A percentile compares a stretch with the other conserved stretches of the same genome.
Conservation (phyloP, 2,888 invertebrate genomes). For the Anthoptus insignis region DNA sequence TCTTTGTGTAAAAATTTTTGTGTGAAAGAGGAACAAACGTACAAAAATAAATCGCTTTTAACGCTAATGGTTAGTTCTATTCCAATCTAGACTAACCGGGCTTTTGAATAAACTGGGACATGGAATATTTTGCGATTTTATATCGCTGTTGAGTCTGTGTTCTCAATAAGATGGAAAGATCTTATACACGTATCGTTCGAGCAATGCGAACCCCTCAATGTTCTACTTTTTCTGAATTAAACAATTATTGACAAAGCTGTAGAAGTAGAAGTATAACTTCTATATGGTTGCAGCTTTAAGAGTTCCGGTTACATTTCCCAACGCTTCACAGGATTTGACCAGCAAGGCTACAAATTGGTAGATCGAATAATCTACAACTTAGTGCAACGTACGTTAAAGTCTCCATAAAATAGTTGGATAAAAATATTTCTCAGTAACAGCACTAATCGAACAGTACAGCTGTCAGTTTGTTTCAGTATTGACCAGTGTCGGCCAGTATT, state of each 20-base stretch:
- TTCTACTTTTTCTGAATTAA: no score
- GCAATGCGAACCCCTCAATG: no score
- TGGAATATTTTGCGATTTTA: neutral
- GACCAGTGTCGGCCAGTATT: constrained; percentile 3
- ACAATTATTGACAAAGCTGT: no score
- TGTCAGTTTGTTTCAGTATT: neutral
- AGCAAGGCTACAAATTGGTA: no score
- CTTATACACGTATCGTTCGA: no score
- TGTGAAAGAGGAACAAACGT: neutral
- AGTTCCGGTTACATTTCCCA: no score
- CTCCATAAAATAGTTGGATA: neutral
- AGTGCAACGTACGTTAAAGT: neutral
- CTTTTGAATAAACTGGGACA: constrained; percentile 7
- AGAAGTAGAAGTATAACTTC: no score
- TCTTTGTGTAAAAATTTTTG: no score
- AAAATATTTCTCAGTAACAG: constrained; percentile 13
- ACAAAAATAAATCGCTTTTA: constrained; percentile 12
- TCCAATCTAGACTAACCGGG: constrained; percentile 21
- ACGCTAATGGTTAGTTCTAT: constrained; percentile 15
- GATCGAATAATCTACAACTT: neutral
- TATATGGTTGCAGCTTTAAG: no score
- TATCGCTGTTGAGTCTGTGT: neutral
- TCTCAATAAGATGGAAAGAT: neutral
- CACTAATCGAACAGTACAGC: constrained; percentile 3
- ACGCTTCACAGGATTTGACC: neutral